A percentile compares a stretch with the other conserved stretches of the same genome.
phyloP scores from a whole-genome alignment of 2,113 vertebrate species.

The Cichladusa arquata region DNA sequence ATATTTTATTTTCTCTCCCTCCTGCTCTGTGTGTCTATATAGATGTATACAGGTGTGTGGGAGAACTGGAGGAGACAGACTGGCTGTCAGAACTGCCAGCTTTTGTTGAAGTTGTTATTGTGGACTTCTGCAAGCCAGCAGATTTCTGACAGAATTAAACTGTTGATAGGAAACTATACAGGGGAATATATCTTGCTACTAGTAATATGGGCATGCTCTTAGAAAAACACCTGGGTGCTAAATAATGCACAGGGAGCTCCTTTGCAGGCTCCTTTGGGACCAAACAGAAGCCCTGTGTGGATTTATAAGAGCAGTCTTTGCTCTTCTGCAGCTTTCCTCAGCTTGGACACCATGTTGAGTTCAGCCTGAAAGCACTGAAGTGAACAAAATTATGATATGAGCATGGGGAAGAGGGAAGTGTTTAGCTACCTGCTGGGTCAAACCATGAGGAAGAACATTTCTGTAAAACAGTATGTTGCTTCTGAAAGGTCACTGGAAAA shows the following conservation, averaged over 20 bases:
- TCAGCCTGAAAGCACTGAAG: neutral
- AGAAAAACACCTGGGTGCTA: neutral
- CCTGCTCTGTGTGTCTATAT: neutral
- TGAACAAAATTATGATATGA: neutral
- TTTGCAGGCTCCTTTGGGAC: neutral
- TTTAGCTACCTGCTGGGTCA: neutral
- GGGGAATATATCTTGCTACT: neutral
- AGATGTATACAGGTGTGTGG: neutral
- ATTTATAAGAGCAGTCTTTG: neutral
- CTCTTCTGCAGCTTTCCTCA: neutral
- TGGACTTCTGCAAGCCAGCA: neutral
- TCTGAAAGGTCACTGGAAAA: neutral
- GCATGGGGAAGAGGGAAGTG: neutral
- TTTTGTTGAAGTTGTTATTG: constrained; percentile 4
- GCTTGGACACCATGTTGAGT: neutral
- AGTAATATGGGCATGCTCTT: neutral
- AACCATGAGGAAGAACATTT: neutral
- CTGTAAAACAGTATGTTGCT: neutral
- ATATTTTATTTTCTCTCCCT: neutral
- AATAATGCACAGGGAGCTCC: neutral
- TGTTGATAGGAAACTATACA: neutral
- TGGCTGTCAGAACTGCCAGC: neutral
- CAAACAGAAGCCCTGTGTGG: neutral
- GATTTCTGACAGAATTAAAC: neutral
- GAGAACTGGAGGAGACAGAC: neutral